phyloP scores from a whole-genome alignment of 2,888 invertebrate species.

The Coenonympha glycerion region DNA sequence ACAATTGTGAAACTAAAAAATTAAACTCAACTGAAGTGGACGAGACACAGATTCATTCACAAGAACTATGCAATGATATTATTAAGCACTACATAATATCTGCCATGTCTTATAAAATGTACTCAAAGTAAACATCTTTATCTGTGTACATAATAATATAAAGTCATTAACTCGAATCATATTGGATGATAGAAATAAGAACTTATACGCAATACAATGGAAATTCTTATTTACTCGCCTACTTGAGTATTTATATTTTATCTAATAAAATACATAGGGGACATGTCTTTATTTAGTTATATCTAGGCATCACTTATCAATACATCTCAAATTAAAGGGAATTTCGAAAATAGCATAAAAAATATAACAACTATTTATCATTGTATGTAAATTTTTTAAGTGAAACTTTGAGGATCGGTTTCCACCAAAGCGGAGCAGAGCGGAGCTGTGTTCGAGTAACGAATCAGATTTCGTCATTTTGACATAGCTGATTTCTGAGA shows the following conservation, averaged over 20 bases:
- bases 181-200: conserved; percentile 33
- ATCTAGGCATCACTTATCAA: too few species aligned
- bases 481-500: too few species aligned
- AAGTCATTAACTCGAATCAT: conserved; percentile 50
- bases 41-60: conserved; percentile 16
- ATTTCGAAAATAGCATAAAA: too few species aligned
- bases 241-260: not conserved
- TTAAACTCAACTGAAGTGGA: not conserved
- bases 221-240: not conserved
- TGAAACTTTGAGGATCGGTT: too few species aligned
- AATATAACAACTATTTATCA: too few species aligned
- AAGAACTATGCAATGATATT: conserved; percentile 24
- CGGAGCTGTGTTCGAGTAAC: too few species aligned
- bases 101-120: conserved; percentile 32
- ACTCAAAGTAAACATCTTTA: conserved; percentile 53
- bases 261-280: not conserved
- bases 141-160: conserved; percentile 41
- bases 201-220: conserved; percentile 6
- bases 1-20: not conserved
- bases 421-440: too few species aligned
- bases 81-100: conserved; percentile 32
- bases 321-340: too few species aligned
- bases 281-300: not conserved
- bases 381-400: too few species aligned
- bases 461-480: too few species aligned